Percentiles rank a stretch among this genome's conserved stretches.
Conservation (phyloP, 2,113 vertebrate species). For the Fregata magnificens region DNA sequence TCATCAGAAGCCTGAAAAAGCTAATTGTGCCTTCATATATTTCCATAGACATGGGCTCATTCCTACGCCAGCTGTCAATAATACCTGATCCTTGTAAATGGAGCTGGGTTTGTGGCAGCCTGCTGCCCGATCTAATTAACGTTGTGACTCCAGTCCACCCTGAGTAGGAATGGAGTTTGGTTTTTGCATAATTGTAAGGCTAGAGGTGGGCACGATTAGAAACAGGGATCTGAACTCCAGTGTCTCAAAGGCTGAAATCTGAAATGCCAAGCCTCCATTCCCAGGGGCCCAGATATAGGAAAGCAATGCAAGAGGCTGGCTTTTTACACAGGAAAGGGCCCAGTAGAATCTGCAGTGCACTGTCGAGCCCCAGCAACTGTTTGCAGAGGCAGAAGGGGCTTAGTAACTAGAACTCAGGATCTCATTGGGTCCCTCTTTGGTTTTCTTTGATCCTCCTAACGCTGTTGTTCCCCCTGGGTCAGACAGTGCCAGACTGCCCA, state of each 20-base stretch:
- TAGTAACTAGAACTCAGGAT: background rate
- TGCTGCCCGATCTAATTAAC: background rate
- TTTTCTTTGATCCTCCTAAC: background rate
- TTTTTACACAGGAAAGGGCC: background rate
- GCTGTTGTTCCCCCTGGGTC: background rate
- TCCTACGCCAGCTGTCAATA: background rate
- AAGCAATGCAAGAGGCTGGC: accelerated
- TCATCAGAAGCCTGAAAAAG: background rate
- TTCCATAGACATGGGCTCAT: background rate
- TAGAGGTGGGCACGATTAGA: background rate
- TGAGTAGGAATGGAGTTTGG: background rate
- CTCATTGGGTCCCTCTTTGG: background rate
- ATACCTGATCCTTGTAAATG: background rate
- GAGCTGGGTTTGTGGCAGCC: background rate
- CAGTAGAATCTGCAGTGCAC: background rate
- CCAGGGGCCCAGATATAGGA: no score
- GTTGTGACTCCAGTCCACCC: background rate
- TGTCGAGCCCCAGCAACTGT: background rate
- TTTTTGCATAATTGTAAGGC: background rate
- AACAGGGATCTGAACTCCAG: background rate
- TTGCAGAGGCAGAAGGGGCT: background rate
- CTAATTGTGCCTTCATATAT: background rate
- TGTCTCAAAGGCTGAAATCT: background rate
- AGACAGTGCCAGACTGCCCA: background rate
- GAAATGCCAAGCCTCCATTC: background rate